Conservation (phyloP, 2,113 vertebrate genomes). For the Eubucco bourcierii region DNA sequence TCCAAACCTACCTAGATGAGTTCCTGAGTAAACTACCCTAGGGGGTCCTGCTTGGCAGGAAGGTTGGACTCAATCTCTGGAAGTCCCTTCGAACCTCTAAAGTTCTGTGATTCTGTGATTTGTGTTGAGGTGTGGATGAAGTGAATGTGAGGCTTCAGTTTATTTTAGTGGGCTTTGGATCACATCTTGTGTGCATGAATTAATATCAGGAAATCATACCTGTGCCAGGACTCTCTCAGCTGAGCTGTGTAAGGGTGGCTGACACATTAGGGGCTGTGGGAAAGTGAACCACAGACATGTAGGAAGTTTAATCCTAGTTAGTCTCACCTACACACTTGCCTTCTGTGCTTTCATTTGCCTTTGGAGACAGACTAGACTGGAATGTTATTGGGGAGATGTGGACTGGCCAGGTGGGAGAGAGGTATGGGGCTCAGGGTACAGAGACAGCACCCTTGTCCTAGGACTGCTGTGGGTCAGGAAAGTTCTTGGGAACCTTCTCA, state of each 20-base stretch:
- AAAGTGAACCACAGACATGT: conserved; percentile 67
- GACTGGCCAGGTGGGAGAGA: background rate
- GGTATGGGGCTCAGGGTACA: background rate
- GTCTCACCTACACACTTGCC: conserved; percentile 53
- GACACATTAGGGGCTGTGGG: conserved; percentile 58
- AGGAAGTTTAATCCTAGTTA: conserved; percentile 64
- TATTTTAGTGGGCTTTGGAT: background rate
- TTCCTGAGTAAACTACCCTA: too few relatives aligned
- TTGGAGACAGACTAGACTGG: conserved; percentile 38
- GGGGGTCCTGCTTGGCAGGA: too few relatives aligned
- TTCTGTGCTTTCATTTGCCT: conserved; percentile 56
- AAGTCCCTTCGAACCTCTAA: too few relatives aligned
- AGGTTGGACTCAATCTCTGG: too few relatives aligned
- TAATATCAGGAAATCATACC: conserved; percentile 23
- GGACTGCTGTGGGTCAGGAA: background rate
- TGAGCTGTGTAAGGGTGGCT: conserved; percentile 62
- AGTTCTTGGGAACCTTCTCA: background rate
- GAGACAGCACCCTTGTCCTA: background rate
- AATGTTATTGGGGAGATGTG: background rate
- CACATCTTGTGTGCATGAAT: background rate
- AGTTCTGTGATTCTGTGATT: background rate
- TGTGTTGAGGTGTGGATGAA: background rate
- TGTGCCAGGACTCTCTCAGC: conserved; percentile 43
- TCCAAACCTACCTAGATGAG: too few relatives aligned
- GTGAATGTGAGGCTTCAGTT: background rate